phyloP scores from a whole-genome alignment of 2,797 vertebrate species.

The Alcedo quadribrachys region DNA sequence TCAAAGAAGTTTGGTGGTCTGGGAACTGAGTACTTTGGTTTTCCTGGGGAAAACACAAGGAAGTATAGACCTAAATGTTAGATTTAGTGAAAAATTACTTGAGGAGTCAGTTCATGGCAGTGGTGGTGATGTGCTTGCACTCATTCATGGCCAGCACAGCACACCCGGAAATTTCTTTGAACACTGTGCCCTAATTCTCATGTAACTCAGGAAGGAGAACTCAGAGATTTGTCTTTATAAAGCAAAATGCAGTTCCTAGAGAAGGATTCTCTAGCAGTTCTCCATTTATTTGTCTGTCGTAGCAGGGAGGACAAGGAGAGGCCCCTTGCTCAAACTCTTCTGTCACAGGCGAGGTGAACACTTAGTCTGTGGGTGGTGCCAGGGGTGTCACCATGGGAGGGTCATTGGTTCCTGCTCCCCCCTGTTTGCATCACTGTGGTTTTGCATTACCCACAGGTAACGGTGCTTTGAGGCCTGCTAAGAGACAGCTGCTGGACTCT shows the following conservation, averaged over 20 bases:
- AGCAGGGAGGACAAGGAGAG: not conserved
- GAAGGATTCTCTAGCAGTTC: not conserved
- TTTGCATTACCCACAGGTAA: not conserved
- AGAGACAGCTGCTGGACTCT: not conserved
- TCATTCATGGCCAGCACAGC: not conserved
- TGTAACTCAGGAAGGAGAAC: not conserved
- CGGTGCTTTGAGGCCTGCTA: not conserved
- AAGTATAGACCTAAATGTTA: not conserved
- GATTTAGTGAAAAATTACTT: not conserved
- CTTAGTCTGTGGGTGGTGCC: not conserved
- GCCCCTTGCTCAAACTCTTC: not conserved
- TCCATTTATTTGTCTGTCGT: not conserved
- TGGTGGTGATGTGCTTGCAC: not conserved
- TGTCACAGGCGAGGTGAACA: accelerated
- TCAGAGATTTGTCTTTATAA: not conserved
- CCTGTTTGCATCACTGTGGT: not conserved
- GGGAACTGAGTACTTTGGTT: not conserved
- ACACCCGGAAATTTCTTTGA: not conserved
- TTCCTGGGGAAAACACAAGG: not conserved
- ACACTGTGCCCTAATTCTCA: not conserved
- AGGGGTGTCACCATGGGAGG: not conserved
- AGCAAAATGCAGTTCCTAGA: not conserved
- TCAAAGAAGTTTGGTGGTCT: not conserved
- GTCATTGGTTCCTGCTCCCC: not conserved
- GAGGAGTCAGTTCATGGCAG: not conserved